phyloP scores from a whole-genome alignment of 2,797 vertebrate species.

The Chromobotia macracanthus region DNA sequence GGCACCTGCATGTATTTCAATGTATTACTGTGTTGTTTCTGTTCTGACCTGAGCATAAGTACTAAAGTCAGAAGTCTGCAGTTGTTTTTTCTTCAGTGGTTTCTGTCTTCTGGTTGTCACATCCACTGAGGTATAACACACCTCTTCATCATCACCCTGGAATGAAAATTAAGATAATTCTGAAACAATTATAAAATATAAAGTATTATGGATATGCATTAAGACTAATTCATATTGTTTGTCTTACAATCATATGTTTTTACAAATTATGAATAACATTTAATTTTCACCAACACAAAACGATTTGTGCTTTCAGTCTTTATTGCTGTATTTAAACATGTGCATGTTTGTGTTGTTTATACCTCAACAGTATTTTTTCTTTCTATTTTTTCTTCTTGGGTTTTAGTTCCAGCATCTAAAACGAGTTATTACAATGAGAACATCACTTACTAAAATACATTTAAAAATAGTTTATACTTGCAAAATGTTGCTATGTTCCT shows the following conservation, averaged over 20 bases:
- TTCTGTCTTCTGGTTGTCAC: slow-evolving; percentile 11
- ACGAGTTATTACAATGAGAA: background rate
- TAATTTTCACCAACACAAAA: no score
- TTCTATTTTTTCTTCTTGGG: background rate
- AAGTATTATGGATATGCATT: no score
- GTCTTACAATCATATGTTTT: no score
- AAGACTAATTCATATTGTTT: no score
- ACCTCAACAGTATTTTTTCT: background rate
- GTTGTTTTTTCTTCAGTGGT: slow-evolving; percentile 20
- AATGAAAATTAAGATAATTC: background rate
- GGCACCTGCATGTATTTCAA: background rate
- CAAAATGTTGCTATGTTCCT: no score
- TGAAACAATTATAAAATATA: no score
- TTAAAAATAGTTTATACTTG: background rate
- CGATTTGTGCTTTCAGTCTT: no score
- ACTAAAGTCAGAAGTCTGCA: slow-evolving; percentile 24
- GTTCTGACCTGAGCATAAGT: slow-evolving; percentile 41
- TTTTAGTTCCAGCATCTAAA: background rate
- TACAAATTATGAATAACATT: no score
- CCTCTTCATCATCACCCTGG: slow-evolving; percentile 14
- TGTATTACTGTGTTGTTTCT: background rate
- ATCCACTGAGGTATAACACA: slow-evolving; percentile 40
- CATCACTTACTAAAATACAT: background rate
- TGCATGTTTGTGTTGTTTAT: background rate
- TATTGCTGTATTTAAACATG: no score